Conservation (phyloP, 2,113 vertebrate genomes). For the Hiodon alosoides region DNA sequence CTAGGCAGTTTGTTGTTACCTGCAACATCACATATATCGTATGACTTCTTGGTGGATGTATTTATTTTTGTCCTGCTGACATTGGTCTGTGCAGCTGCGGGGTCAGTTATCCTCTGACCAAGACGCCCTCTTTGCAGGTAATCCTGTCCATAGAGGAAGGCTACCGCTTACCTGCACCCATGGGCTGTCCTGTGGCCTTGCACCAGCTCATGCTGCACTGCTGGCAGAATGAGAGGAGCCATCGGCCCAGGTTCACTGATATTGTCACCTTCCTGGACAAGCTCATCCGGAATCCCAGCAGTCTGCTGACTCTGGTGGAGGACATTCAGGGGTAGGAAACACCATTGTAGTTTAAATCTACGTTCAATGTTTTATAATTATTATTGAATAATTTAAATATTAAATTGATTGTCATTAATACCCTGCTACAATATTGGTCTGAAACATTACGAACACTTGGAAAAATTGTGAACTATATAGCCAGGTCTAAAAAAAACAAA, state of each 20-base stretch:
- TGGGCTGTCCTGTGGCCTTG: conserved; percentile 88
- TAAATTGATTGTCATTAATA: too few relatives aligned
- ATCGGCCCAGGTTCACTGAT: conserved; percentile 87
- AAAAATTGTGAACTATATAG: background rate
- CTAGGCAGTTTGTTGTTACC: too few relatives aligned
- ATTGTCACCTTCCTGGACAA: conserved; percentile 92
- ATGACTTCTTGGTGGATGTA: too few relatives aligned
- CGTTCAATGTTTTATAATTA: too few relatives aligned
- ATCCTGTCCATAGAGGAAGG: conserved; percentile 95
- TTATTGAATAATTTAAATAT: too few relatives aligned
- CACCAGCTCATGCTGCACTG: conserved; percentile 95
- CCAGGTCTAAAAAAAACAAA: too few relatives aligned
- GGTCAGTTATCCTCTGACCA: background rate
- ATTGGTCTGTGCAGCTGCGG: too few relatives aligned
- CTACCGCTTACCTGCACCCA: conserved; percentile 88
- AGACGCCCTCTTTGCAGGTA: conserved; percentile 62
- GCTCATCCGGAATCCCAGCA: conserved; percentile 89
- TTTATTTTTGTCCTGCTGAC: too few relatives aligned
- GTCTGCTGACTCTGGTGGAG: conserved; percentile 84
- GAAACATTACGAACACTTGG: background rate
- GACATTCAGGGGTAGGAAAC: conserved; percentile 80
- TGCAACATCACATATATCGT: too few relatives aligned
- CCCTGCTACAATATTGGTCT: too few relatives aligned
- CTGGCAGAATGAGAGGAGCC: conserved; percentile 94
- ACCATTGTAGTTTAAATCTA: too few relatives aligned